Conservation (phyloP, 2,797 vertebrate genomes). For the Erithacus rubecula region DNA sequence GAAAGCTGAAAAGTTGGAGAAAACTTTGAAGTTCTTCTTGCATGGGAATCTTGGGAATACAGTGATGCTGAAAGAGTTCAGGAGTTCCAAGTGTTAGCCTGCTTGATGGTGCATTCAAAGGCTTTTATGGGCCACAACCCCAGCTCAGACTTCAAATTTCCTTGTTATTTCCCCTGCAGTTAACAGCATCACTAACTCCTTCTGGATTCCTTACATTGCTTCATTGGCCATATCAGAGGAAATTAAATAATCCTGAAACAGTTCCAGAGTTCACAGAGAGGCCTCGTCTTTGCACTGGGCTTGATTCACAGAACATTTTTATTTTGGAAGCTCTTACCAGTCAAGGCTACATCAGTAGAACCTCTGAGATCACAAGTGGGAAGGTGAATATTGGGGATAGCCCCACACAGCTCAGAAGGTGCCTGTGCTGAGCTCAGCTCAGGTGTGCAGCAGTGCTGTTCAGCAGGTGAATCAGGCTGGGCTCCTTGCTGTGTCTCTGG, state of each 20-base stretch:
- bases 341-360: not conserved
- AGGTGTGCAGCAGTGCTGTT: not conserved
- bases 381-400: not conserved
- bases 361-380: not conserved
- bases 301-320: not conserved
- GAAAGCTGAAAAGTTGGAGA: not conserved
- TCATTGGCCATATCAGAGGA: slow-evolving; percentile 12
- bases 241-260: slow-evolving; percentile 42
- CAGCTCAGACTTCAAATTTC: not conserved
- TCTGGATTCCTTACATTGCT: slow-evolving; percentile 27
- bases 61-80: not conserved
- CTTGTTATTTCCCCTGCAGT: not conserved
- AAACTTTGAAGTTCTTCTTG: not conserved
- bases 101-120: not conserved
- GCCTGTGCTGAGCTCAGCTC: not conserved
- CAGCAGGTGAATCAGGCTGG: not conserved
- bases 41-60: not conserved
- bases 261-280: slow-evolving; percentile 27
- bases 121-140: not conserved
- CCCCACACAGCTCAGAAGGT: not conserved
- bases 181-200: not conserved
- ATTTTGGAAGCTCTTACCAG: not conserved
- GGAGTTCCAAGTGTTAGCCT: not conserved
- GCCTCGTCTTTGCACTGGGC: not conserved
- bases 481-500: too few species aligned